phyloP scores from a whole-genome alignment of 2,888 invertebrate genomes.

The Andrena flavipes region DNA sequence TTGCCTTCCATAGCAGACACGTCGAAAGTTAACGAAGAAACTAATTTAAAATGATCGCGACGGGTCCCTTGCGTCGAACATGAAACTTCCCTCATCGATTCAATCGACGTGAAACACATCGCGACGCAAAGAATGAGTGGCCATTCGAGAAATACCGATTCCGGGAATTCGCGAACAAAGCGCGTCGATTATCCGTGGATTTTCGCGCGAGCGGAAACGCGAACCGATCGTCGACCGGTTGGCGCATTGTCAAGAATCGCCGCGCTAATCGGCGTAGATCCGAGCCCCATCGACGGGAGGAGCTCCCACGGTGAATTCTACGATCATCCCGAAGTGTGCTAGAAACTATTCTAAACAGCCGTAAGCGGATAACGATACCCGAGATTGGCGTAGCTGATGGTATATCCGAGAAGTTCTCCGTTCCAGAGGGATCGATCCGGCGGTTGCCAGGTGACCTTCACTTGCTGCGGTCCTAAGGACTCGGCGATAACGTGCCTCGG shows the following conservation, averaged over 20 bases:
- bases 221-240: constrained; percentile 12
- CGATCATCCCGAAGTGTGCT: constrained; percentile 25
- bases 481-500: constrained; percentile 89
- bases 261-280: constrained; percentile 34
- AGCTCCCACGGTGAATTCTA: constrained; percentile 12
- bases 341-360: constrained; percentile 60
- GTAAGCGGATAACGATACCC: constrained; percentile 78
- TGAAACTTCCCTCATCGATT: constrained; percentile 8
- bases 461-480: constrained; percentile 89
- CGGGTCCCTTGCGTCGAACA: constrained; percentile 15
- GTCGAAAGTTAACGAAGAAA: neutral
- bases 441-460: constrained; percentile 91
- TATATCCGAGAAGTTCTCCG: constrained; percentile 91
- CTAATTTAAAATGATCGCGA: neutral
- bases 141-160: constrained; percentile 2
- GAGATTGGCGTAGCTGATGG: constrained; percentile 85
- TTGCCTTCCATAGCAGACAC: constrained; percentile 1
- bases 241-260: constrained; percentile 37
- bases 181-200: constrained; percentile 21
- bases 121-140: neutral
- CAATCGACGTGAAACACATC: neutral
- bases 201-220: neutral
- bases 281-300: neutral
- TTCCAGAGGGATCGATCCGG: constrained; percentile 91
- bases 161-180: constrained; percentile 22